These are phyloP conservation scores for Pygoscelis antarcticus DNA, from an alignment of 2,113 vertebrate genomes.

Conservation along the genomic window DNA sequence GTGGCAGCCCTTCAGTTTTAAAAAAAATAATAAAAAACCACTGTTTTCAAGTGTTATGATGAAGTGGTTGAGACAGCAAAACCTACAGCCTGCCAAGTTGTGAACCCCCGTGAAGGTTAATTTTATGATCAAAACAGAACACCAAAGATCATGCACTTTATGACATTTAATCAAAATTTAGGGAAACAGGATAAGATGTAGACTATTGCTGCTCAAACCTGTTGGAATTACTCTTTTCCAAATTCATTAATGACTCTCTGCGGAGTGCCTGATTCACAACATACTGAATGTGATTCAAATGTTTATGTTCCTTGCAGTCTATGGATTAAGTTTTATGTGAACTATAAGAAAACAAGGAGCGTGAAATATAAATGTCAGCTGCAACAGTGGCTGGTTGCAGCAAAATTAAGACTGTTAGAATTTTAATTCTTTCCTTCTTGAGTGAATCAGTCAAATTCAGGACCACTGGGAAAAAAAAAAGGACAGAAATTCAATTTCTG, in stretches of 20 bases:
- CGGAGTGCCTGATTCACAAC: neutral
- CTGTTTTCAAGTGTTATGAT: neutral
- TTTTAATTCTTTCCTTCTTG: conserved; percentile 2
- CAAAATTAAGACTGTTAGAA: neutral
- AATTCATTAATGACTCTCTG: neutral
- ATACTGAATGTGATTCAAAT: neutral
- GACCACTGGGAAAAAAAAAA: neutral
- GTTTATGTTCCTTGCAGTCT: neutral
- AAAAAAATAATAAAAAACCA: neutral
- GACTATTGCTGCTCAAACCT: neutral
- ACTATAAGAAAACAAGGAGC: neutral
- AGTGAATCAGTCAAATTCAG: neutral
- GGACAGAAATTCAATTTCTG: neutral
- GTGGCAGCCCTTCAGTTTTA: neutral
- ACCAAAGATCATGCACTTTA: neutral
- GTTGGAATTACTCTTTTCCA: neutral
- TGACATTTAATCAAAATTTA: neutral
- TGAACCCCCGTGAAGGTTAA: neutral
- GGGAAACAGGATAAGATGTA: neutral
- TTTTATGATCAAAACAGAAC: neutral
- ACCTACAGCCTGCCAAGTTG: neutral
- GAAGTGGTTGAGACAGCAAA: neutral
- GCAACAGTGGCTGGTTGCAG: neutral
- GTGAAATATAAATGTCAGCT: neutral
- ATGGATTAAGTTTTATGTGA: neutral